A percentile compares a stretch with the other conserved stretches of the same genome.
phyloP scores from a whole-genome alignment of 1,140 invertebrate genomes.

The Drosophila cardini region DNA sequence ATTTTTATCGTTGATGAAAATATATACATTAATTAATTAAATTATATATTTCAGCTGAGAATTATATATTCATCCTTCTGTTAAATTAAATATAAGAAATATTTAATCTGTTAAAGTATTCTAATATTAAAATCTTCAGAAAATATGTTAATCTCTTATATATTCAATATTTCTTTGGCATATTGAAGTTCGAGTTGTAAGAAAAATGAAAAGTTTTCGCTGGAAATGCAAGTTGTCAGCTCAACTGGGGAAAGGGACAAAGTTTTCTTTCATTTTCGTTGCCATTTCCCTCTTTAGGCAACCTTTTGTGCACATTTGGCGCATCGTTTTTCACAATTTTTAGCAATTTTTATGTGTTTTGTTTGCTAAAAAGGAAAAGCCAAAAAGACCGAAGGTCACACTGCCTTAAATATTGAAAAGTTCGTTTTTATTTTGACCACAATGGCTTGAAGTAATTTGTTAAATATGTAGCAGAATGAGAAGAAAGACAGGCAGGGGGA shows the following conservation, averaged over 20 bases:
- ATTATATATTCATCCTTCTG: too few relatives aligned
- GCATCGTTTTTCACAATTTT: conserved; percentile 68
- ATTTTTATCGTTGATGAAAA: too few relatives aligned
- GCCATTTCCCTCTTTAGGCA: conserved; percentile 9
- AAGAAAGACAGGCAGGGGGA: too few relatives aligned
- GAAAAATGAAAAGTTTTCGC: conserved; percentile 36
- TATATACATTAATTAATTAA: too few relatives aligned
- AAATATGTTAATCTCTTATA: too few relatives aligned
- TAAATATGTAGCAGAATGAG: conserved; percentile 39
- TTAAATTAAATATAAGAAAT: too few relatives aligned
- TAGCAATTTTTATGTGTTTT: conserved; percentile 37
- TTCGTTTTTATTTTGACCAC: conserved; percentile 45
- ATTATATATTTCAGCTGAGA: too few relatives aligned
- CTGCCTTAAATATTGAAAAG: conserved; percentile 67
- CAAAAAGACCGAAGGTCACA: conserved; percentile 38
- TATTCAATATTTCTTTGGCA: too few relatives aligned
- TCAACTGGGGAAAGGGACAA: conserved; percentile 64
- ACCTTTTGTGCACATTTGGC: conserved; percentile 55
- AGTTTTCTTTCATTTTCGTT: conserved; percentile 32
- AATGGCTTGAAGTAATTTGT: conserved; percentile 71
- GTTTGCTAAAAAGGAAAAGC: conserved; percentile 57
- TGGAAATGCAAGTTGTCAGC: conserved; percentile 11
- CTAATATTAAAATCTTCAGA: too few relatives aligned
- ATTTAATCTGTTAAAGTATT: too few relatives aligned
- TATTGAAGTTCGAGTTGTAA: neutral